These are phyloP conservation scores for Amiota mariae DNA, from an alignment of 2,888 invertebrate species.

Conservation along the genomic window DNA sequence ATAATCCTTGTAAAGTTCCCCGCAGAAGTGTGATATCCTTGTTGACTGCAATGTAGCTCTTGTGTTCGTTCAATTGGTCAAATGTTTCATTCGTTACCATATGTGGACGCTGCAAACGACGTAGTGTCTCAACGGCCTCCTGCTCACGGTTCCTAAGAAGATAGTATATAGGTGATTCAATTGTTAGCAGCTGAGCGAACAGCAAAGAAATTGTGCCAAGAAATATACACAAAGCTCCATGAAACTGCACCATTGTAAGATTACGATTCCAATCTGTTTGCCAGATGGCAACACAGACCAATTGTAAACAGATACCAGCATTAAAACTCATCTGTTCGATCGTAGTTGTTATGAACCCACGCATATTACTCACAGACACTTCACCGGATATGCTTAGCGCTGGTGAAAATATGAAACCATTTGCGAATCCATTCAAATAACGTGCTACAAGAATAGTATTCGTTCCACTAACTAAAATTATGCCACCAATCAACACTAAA, in stretches of 20 bases:
- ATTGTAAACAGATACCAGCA: constrained; percentile 57
- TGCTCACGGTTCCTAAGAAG: constrained; percentile 47
- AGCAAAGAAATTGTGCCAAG: constrained; percentile 47
- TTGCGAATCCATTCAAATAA: constrained; percentile 62
- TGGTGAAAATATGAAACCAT: constrained; percentile 60
- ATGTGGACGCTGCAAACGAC: constrained; percentile 51
- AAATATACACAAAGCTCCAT: constrained; percentile 47
- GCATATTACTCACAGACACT: constrained; percentile 46
- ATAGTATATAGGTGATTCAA: constrained; percentile 59
- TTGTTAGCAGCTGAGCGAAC: constrained; percentile 40
- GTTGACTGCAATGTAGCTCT: constrained; percentile 51
- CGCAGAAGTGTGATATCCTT: constrained; percentile 32
- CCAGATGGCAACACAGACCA: constrained; percentile 37
- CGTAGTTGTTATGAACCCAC: constrained; percentile 51
- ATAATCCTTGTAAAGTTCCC: constrained; percentile 38
- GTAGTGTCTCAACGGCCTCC: constrained; percentile 52
- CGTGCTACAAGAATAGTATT: constrained; percentile 48
- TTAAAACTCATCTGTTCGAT: constrained; percentile 53
- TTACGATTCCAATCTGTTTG: background rate
- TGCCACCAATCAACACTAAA: constrained; percentile 55
- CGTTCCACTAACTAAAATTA: constrained; percentile 46
- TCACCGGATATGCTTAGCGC: constrained; percentile 60
- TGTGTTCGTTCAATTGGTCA: constrained; percentile 54
- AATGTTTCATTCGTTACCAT: constrained; percentile 45
- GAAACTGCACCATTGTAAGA: constrained; percentile 36